phyloP scores from a whole-genome alignment of 92 coral and sea anemone species.

The Phymanthus crucifer region DNA sequence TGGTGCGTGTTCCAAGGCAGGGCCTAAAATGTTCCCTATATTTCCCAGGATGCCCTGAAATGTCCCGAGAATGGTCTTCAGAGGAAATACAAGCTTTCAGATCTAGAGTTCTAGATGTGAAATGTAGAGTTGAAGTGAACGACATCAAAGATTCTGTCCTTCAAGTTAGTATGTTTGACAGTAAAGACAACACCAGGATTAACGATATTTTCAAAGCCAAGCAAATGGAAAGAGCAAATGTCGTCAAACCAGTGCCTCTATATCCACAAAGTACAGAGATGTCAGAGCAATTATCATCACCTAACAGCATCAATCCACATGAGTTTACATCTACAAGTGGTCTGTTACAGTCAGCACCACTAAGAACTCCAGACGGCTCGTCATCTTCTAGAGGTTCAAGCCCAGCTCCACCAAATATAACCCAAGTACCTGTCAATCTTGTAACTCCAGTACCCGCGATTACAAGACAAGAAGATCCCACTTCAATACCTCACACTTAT shows the following conservation, averaged over 20 bases:
- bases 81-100: constrained; percentile 55
- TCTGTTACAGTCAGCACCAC: neutral
- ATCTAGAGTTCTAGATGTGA: constrained; percentile 56
- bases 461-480: neutral
- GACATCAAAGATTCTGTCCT: constrained; percentile 9
- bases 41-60: constrained; percentile 43
- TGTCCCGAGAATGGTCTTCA: constrained; percentile 59
- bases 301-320: neutral
- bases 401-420: neutral
- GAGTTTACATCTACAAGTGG: neutral
- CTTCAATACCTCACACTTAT: neutral
- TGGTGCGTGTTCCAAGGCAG: constrained; percentile 68
- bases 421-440: neutral
- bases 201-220: constrained; percentile 18
- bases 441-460: neutral
- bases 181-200: neutral
- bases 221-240: neutral
- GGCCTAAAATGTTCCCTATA: constrained; percentile 71
- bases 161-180: constrained; percentile 17
- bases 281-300: neutral
- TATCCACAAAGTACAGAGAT: neutral
- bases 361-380: neutral
- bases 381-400: neutral
- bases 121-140: constrained; percentile 49
- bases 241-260: neutral